Conservation (phyloP, 2,113 vertebrate species). For the Regulus satrapa region DNA sequence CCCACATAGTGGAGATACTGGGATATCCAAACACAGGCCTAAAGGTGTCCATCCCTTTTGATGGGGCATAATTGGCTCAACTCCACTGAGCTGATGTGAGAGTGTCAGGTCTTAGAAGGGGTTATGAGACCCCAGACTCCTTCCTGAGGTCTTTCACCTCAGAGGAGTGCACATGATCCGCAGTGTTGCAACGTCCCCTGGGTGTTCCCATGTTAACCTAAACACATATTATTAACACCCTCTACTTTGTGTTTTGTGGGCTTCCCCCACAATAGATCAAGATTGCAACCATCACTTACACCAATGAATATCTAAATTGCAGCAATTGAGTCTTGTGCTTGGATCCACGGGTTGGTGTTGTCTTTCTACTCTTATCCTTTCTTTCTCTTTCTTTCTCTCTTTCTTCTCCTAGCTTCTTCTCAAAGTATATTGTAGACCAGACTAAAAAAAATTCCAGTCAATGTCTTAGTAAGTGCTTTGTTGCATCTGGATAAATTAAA, state of each 20-base stretch:
- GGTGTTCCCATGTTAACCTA: not conserved
- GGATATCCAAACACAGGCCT: not conserved
- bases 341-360: accelerated
- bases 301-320: not conserved
- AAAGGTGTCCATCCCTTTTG: not conserved
- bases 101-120: not conserved
- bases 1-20: accelerated
- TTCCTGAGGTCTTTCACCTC: not conserved
- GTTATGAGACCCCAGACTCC: not conserved
- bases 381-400: not conserved
- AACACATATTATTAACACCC: not conserved
- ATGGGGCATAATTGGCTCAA: not conserved
- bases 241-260: not conserved
- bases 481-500: not conserved
- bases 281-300: not conserved
- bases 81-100: not conserved
- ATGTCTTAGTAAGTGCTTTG: not conserved
- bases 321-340: not conserved
- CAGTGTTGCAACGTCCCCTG: not conserved
- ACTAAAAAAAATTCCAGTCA: not conserved
- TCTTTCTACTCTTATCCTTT: not conserved
- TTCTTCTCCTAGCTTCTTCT: not conserved
- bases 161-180: not conserved
- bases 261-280: accelerated
- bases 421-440: accelerated